These are phyloP conservation scores for Lethrus apterus DNA, from an alignment of 1,140 invertebrate genomes.

Conservation along the genomic window DNA sequence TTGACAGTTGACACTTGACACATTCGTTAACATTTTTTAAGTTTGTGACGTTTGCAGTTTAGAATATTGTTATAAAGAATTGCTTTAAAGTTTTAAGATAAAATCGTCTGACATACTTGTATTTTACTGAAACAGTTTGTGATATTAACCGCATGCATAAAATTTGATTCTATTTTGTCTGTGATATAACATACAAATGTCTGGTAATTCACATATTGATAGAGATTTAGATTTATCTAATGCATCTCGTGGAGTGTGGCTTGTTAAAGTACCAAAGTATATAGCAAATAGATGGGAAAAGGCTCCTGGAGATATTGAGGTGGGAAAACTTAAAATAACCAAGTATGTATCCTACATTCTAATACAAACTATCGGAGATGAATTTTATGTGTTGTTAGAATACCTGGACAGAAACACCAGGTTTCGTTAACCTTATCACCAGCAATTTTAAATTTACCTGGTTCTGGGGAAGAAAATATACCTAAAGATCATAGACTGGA, in stretches of 20 bases:
- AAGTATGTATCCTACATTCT: constrained; percentile 45
- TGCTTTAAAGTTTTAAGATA: too few relatives aligned
- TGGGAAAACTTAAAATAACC: constrained; percentile 70
- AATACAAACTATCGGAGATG: not conserved
- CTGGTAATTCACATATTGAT: constrained; percentile 49
- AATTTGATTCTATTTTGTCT: not conserved
- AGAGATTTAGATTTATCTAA: constrained; percentile 81
- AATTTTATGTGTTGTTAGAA: constrained; percentile 34
- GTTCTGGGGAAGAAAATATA: constrained; percentile 62
- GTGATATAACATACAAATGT: too few relatives aligned
- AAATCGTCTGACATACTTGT: too few relatives aligned
- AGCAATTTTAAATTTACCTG: constrained; percentile 61
- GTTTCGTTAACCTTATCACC: constrained; percentile 63
- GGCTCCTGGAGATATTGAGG: constrained; percentile 65
- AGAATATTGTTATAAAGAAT: too few relatives aligned
- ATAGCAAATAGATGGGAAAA: constrained; percentile 87
- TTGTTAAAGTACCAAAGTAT: constrained; percentile 96
- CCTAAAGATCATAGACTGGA: constrained; percentile 86
- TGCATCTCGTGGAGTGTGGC: constrained; percentile 83
- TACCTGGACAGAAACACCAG: constrained; percentile 59
- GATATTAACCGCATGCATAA: not conserved
- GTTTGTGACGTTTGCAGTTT: too few relatives aligned
- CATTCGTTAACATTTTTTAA: too few relatives aligned
- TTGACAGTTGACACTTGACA: too few relatives aligned
- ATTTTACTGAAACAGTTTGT: not conserved